A percentile compares a stretch with the other conserved stretches of the same genome.
Evolutionary conservation across 35 echinoderm and acorn worm species (phyloP).

Genomic region (Patiria miniata): DNA sequence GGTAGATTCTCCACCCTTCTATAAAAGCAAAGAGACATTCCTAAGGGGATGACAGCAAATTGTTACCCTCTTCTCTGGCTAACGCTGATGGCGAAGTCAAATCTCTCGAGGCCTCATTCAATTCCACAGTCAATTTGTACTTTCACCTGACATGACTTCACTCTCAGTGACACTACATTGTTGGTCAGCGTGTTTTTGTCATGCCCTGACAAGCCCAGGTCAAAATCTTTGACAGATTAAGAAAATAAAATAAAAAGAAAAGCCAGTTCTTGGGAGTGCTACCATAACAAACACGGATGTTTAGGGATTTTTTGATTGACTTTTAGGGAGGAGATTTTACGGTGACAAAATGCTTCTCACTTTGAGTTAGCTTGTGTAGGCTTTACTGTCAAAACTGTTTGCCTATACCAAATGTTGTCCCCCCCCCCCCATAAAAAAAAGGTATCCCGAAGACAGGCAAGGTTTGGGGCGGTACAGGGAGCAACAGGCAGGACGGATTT

Average conservation of each 20-base stretch:
- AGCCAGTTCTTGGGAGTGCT: background rate
- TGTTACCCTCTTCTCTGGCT: too few relatives aligned
- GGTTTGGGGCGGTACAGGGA: too few relatives aligned
- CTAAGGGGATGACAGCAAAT: too few relatives aligned
- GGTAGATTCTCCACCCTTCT: too few relatives aligned
- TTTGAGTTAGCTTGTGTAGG: too few relatives aligned
- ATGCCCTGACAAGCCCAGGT: conserved; percentile 19
- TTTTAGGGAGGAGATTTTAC: background rate
- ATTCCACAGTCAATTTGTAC: background rate
- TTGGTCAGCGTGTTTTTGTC: conserved; percentile 8
- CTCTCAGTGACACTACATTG: conserved; percentile 4
- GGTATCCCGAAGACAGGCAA: too few relatives aligned
- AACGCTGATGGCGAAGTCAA: background rate
- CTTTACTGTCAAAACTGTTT: too few relatives aligned
- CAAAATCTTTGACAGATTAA: conserved; percentile 20
- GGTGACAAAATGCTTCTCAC: too few relatives aligned
- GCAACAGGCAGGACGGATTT: too few relatives aligned
- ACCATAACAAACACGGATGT: background rate
- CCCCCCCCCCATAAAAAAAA: too few relatives aligned
- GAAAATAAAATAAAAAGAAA: background rate
- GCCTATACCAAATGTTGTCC: too few relatives aligned
- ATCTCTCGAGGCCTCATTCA: conserved; percentile 20
- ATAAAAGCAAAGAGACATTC: too few relatives aligned
- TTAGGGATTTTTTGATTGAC: conserved; percentile 12
- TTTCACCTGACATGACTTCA: background rate